Evolutionary conservation across 2,888 invertebrate genomes (phyloP).

Genomic region (Xylota sylvarum): DNA sequence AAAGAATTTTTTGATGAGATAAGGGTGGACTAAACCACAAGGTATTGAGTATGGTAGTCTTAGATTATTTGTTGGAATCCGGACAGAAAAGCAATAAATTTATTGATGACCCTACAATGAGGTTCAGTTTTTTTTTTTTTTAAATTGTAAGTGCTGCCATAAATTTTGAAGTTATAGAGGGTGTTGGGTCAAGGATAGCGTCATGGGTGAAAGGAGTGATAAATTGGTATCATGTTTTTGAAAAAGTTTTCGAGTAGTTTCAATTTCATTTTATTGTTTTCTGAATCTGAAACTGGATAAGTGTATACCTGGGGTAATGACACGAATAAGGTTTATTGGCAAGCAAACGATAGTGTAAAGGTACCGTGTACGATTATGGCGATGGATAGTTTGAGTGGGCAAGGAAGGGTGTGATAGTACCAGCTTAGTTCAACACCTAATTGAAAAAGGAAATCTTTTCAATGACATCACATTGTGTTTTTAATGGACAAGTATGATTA

Average conservation of each 20-base stretch:
- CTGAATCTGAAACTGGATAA: no score
- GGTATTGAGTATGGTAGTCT: background rate
- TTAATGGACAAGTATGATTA: no score
- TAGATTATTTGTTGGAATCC: background rate
- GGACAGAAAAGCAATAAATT: slow-evolving; percentile 16
- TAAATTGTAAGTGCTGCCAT: slow-evolving; percentile 32
- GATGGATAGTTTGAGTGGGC: no score
- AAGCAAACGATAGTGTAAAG: background rate
- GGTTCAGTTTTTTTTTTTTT: slow-evolving; percentile 25
- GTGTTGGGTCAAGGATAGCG: slow-evolving; percentile 3
- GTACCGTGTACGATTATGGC: no score
- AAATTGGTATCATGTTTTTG: background rate
- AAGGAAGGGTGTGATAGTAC: no score
- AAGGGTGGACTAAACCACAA: background rate
- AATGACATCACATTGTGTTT: no score
- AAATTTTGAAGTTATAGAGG: slow-evolving; percentile 14
- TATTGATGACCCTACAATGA: slow-evolving; percentile 13
- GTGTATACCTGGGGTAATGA: no score
- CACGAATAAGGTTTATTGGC: no score
- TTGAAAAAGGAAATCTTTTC: no score
- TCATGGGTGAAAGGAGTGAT: background rate
- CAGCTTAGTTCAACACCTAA: no score
- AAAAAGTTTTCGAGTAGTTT: background rate
- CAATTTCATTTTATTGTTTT: background rate
- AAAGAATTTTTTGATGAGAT: slow-evolving; percentile 15